Evolutionary conservation across 2,888 invertebrate species (phyloP).

Genomic region (Catocala fraxini): DNA sequence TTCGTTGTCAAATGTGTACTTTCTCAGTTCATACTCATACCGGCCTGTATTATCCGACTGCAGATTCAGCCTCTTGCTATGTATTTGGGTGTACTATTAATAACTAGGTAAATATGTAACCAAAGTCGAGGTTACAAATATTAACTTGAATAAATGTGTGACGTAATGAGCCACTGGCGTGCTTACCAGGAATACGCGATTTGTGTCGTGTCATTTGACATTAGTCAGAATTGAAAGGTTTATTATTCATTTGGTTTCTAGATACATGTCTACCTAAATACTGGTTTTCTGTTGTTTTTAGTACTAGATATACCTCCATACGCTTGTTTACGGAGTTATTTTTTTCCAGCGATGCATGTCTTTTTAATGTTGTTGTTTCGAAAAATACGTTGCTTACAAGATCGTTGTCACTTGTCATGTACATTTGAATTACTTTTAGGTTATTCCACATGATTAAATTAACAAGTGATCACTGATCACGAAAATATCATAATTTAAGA

Average conservation of each 20-base stretch:
- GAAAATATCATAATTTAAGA: too few species aligned
- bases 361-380: too few species aligned
- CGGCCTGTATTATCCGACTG: constrained; percentile 34
- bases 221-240: constrained; percentile 31
- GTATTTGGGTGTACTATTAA: constrained; percentile 70
- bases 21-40: constrained; percentile 13
- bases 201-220: constrained; percentile 30
- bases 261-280: too few species aligned
- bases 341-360: too few species aligned
- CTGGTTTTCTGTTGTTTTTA: too few species aligned
- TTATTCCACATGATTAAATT: too few species aligned
- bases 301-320: too few species aligned
- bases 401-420: too few species aligned
- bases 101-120: constrained; percentile 75
- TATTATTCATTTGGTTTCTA: constrained; percentile 22
- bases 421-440: too few species aligned
- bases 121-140: constrained; percentile 76
- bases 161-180: constrained; percentile 39
- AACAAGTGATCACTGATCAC: too few species aligned
- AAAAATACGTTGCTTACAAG: too few species aligned
- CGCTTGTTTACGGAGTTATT: too few species aligned
- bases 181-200: constrained; percentile 34
- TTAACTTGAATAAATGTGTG: constrained; percentile 65
- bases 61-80: constrained; percentile 61
- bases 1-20: constrained; percentile 2